Base-by-base conservation (phyloP, 1,140 invertebrate species). In the Microvelia longipes region DNA sequence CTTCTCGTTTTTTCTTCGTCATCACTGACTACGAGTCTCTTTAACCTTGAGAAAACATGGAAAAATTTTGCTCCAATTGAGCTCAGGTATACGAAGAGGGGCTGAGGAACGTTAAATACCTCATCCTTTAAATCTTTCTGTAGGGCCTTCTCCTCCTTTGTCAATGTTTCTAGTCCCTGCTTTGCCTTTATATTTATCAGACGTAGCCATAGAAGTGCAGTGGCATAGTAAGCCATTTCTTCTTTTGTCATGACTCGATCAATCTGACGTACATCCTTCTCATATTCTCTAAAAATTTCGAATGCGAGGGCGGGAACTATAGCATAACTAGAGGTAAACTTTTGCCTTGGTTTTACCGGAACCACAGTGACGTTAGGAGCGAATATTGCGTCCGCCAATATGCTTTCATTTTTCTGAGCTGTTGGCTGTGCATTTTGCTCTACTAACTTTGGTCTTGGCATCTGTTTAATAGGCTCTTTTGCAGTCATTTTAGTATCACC, bases 141-240 rank as follows among this genome's bases (percentile, higher is more conserved):
- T 5, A 65, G 64, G 24, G 64, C 24, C 24, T 65, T 65, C 64
- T 65, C 64, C 24, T 65, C 64, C 11, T 27, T n/a, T 11, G 11
- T 65, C 11, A 65, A 24, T 13, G 64, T 24, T 65, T 65, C 11
- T 11, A 65, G 25, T 13, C 64, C 64, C 19, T 65, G 5, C 26
- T 65, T 65, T 27, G 64, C 19, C 64, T 65, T 65, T n/a, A 65
- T 65, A 27, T 65, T 24, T 5, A 65, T 65, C 5, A 65, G 19
- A 13, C 64, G 13, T 65, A 65, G 64, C 25, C 64, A 65, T 11
- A 65, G 64, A 11, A 65, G 13, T 27, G 64, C 64, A 13, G 64
- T 65, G 11, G 5, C 5, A 24, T 65, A 65, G 25, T 65, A 65
- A 5, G 25, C 5, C 19, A 13, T 11, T 24, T 65, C 64, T n/a